Evolutionary conservation across 2,888 invertebrate genomes (phyloP).

Genomic region (Phyllotreta striolata): DNA sequence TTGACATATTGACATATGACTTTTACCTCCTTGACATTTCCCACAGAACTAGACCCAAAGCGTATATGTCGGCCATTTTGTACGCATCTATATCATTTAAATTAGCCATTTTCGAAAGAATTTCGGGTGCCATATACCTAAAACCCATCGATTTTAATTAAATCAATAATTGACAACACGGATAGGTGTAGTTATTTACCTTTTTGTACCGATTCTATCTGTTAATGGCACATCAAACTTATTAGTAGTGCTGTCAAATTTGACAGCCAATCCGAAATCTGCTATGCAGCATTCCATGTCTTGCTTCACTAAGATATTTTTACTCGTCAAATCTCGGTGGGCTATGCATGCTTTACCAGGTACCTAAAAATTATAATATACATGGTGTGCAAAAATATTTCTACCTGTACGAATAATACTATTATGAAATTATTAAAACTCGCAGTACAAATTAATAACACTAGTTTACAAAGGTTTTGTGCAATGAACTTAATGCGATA

Average conservation of each 20-base stretch:
- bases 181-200: slow-evolving; percentile 19
- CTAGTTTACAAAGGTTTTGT: no score
- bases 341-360: slow-evolving; percentile 42
- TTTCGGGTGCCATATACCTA: slow-evolving; percentile 44
- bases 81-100: slow-evolving; percentile 35
- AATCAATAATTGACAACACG: neutral
- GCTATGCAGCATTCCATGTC: slow-evolving; percentile 41
- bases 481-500: no score
- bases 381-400: neutral
- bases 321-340: slow-evolving; percentile 43
- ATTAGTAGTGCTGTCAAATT: slow-evolving; percentile 27
- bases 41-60: slow-evolving; percentile 43
- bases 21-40: slow-evolving; percentile 38
- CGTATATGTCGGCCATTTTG: slow-evolving; percentile 42
- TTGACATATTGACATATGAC: neutral
- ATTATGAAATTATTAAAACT: no score
- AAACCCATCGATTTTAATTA: neutral
- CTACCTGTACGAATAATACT: no score
- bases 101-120: slow-evolving; percentile 36
- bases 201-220: slow-evolving; percentile 27
- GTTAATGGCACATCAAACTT: slow-evolving; percentile 31
- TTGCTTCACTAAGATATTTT: slow-evolving; percentile 41
- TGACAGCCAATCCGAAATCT: slow-evolving; percentile 41
- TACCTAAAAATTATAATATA: slow-evolving; percentile 25
- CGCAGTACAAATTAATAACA: no score